Evolutionary conservation across 1,140 invertebrate genomes (phyloP), one percentile per base, ranked within the genome.

Genomic region (Atta texana): DNA sequence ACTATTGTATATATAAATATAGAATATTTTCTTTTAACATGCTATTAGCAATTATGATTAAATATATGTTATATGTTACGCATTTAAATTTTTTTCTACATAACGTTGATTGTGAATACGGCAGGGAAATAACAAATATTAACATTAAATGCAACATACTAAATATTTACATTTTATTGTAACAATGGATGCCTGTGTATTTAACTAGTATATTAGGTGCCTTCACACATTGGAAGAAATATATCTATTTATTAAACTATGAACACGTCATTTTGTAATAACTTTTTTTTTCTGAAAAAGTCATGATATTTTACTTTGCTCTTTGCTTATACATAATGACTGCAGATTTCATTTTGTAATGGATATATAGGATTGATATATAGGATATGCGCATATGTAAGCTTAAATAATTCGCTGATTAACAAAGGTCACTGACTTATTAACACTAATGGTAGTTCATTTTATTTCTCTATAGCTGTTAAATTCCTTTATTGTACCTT

Each of bases 131-230:
- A 74, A 72, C 12, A 72, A 84, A 24, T 51, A 21, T 72, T 82
- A 61, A 61, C 49, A 44, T 72, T 84, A 31, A 63, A 44, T 44
- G 2, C 8, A 44, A 44, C 8, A 44, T 44, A 44, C 39, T 44
- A 44, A 10, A 44, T 44, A 44, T 44, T 61, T 74, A 82, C 10
- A 18, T 51, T 24, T 51, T 51, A 51, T 16, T 51, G 24, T 63
- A 49, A 75, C 21, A 69, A 53, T 53, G 49, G 5, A 53, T 59
- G 66, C 44, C 18, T 68, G 18, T 85, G 68, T 81, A 89, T 57
- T 80, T 88, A 51, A 51, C n/a, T 72, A 85, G 53, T 69, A 12
- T 61, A 84, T 68, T 71, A 86, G 64, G 75, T 89, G 88, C 87
- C 82, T 89, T 89, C n/a, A 39, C 7, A 31, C 14, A 51, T 21